Percentiles rank a stretch among this genome's conserved stretches.
Conservation (phyloP, 2,797 vertebrate genomes). For the Pyrocephalus nanus region DNA sequence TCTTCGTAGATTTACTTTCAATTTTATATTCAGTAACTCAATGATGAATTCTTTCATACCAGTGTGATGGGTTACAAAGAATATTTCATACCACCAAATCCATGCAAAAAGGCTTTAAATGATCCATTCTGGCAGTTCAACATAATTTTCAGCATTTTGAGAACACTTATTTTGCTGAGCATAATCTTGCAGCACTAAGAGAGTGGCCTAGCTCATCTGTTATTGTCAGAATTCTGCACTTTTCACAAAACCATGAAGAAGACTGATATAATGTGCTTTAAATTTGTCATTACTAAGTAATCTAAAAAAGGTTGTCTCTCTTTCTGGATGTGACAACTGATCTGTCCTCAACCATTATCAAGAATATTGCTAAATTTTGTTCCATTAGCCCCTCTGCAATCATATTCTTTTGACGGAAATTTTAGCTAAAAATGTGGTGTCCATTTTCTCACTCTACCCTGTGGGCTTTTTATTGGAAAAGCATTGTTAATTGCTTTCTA, state of each 20-base stretch:
- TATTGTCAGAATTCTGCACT: not conserved
- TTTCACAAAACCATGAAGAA: not conserved
- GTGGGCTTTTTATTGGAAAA: not conserved
- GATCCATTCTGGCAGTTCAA: not conserved
- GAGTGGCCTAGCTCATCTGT: not conserved
- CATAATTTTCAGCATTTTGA: not conserved
- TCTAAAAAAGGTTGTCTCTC: not conserved
- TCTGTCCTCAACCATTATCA: not conserved
- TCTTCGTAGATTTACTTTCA: not conserved
- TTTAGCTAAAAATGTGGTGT: not conserved
- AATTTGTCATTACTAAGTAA: not conserved
- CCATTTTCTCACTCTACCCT: not conserved
- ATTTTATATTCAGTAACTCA: not conserved
- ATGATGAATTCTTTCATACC: not conserved
- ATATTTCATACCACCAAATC: not conserved
- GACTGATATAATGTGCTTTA: not conserved
- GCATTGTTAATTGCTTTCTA: not conserved
- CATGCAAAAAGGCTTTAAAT: not conserved
- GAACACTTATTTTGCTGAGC: not conserved
- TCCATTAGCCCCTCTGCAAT: not conserved
- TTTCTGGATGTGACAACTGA: not conserved
- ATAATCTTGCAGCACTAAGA: not conserved
- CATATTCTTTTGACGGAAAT: not conserved
- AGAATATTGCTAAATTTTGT: not conserved
- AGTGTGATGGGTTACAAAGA: not conserved